phyloP scores from a whole-genome alignment of 2,797 vertebrate species.

The Leptoclinus maculatus region DNA sequence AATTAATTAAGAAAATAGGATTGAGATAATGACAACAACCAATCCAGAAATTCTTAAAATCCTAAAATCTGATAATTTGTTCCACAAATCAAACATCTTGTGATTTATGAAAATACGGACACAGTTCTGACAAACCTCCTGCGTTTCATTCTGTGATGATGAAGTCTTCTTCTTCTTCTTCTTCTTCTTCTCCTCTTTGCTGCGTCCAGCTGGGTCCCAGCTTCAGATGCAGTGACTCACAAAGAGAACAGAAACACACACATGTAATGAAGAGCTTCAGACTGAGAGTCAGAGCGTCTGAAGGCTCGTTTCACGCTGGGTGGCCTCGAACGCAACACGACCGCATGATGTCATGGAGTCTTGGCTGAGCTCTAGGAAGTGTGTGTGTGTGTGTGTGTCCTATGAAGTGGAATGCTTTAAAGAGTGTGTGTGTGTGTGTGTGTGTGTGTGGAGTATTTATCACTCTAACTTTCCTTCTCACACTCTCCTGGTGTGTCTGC shows the following conservation, averaged over 20 bases:
- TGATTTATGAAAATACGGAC: background rate
- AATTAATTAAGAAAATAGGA: no score
- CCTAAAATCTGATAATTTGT: no score
- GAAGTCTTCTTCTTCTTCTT: background rate
- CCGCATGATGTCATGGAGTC: slow-evolving; percentile 47
- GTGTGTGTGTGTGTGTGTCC: slow-evolving; percentile 12
- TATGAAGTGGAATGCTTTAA: slow-evolving; percentile 17
- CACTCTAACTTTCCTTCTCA: slow-evolving; percentile 3
- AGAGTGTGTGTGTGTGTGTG: slow-evolving; percentile 13
- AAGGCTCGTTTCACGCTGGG: slow-evolving; percentile 14
- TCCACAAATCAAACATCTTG: background rate
- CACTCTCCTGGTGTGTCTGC: background rate
- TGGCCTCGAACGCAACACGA: slow-evolving; percentile 37
- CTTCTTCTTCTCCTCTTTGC: no score
- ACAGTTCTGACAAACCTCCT: background rate
- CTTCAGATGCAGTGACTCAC: background rate
- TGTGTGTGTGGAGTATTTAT: slow-evolving; percentile 10
- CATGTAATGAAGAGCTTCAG: background rate
- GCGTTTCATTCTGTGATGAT: background rate
- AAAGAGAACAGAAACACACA: background rate
- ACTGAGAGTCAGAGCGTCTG: background rate
- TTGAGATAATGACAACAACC: no score
- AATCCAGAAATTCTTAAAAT: no score
- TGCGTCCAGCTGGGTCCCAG: background rate
- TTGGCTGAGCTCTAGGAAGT: slow-evolving; percentile 20